phyloP scores from a whole-genome alignment of 1,140 invertebrate genomes.

The Drosophila mauritiana region DNA sequence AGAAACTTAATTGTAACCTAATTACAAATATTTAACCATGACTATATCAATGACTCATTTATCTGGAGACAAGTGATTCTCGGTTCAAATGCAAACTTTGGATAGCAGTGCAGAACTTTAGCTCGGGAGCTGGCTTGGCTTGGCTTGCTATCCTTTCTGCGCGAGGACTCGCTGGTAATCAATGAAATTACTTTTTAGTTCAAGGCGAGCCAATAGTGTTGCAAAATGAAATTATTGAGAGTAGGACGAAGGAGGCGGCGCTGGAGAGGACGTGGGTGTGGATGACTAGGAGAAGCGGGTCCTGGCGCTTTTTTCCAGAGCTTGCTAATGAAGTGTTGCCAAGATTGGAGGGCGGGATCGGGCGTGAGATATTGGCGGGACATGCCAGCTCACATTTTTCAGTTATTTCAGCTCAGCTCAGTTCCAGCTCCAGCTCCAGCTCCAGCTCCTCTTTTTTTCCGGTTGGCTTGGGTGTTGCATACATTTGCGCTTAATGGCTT shows the following conservation, averaged over 20 bases:
- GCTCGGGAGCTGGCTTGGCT: constrained; percentile 22
- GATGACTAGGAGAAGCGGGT: constrained; percentile 13
- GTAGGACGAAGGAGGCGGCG: not conserved
- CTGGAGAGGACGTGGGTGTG: not conserved
- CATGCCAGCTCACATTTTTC: constrained; percentile 73
- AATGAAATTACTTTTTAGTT: constrained; percentile 81
- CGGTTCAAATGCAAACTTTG: not conserved
- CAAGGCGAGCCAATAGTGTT: constrained; percentile 72
- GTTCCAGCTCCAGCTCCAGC: constrained; percentile 3
- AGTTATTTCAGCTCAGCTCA: constrained; percentile 53
- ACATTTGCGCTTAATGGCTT: constrained; percentile 82
- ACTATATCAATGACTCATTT: too few species aligned
- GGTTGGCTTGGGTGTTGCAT: constrained; percentile 69
- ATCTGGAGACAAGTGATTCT: too few species aligned
- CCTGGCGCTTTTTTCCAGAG: constrained; percentile 35
- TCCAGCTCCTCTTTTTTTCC: constrained; percentile 16
- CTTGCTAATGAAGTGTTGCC: constrained; percentile 80
- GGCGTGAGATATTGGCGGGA: constrained; percentile 38
- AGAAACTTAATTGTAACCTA: not conserved
- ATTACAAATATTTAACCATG: too few species aligned
- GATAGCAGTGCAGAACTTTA: constrained; percentile 2
- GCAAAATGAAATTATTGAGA: constrained; percentile 79
- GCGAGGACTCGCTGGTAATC: constrained; percentile 62
- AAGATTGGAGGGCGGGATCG: constrained; percentile 31
- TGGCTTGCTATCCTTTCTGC: constrained; percentile 67